These are phyloP conservation scores for Lasioglossum oenotherae DNA, from an alignment of 2,888 invertebrate genomes.

Conservation along the genomic window DNA sequence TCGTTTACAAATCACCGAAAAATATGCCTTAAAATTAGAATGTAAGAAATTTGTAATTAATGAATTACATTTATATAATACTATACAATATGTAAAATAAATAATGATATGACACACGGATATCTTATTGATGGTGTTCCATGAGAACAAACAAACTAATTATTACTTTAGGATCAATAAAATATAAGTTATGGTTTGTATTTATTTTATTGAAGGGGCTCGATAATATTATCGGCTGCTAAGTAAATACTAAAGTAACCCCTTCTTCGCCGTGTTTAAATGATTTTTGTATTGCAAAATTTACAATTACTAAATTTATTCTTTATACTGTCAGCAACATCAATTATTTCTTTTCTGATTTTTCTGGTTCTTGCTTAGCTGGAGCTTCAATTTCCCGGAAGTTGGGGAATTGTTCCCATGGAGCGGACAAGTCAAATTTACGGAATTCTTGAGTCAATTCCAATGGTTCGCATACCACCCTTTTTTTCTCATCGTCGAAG, in stretches of 20 bases:
- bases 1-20: conserved; percentile 66
- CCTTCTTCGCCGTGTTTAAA: conserved; percentile 26
- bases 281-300: conserved; percentile 13
- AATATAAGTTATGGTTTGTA: conserved; percentile 2
- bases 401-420: conserved; percentile 99
- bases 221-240: neutral
- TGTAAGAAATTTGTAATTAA: conserved; percentile 70
- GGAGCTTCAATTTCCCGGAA: conserved; percentile 89
- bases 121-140: conserved; percentile 22
- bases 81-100: conserved; percentile 67
- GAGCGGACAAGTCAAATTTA: conserved; percentile 97
- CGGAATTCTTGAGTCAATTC: conserved; percentile 99
- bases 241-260: conserved; percentile 11
- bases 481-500: conserved; percentile 98
- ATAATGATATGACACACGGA: conserved; percentile 48
- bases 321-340: neutral
- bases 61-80: conserved; percentile 70
- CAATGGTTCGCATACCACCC: conserved; percentile 98
- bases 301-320: neutral
- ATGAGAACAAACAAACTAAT: conserved; percentile 13
- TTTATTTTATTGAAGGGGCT: conserved; percentile 33
- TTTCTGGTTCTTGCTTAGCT: conserved; percentile 86
- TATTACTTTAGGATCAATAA: conserved; percentile 14
- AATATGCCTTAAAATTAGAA: conserved; percentile 71
- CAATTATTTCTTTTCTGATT: conserved; percentile 75